These are phyloP conservation scores for Karalla daura DNA, from an alignment of 2,797 vertebrate species.

Conservation along the genomic window DNA sequence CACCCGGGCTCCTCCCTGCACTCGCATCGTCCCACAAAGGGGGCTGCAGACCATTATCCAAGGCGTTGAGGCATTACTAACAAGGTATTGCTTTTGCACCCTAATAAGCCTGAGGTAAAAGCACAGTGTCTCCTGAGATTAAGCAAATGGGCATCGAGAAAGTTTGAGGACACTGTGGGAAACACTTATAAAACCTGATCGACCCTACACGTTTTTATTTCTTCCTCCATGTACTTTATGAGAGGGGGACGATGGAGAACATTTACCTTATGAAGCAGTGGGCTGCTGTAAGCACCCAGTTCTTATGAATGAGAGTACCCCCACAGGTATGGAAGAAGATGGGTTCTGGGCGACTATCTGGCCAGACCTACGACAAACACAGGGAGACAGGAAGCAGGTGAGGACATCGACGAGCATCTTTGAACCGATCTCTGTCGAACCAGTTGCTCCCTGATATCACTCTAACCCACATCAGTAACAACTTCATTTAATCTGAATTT, in stretches of 20 bases:
- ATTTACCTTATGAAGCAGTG: conserved; percentile 86
- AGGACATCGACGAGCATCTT: neutral
- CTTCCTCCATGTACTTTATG: neutral
- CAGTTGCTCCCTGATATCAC: neutral
- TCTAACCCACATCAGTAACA: neutral
- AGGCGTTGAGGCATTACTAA: conserved; percentile 34
- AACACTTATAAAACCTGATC: neutral
- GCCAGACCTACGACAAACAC: conserved; percentile 80
- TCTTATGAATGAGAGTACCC: conserved; percentile 85
- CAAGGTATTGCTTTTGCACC: conserved; percentile 23
- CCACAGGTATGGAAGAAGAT: conserved; percentile 82
- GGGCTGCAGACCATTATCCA: conserved; percentile 33
- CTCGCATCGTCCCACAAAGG: conserved; percentile 22
- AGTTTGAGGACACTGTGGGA: conserved; percentile 9
- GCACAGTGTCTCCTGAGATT: conserved; percentile 25
- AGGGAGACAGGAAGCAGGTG: neutral
- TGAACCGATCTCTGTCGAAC: no score
- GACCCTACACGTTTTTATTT: neutral
- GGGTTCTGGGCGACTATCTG: conserved; percentile 72
- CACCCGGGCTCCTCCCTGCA: conserved; percentile 8
- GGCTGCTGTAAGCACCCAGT: conserved; percentile 86
- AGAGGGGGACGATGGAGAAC: neutral
- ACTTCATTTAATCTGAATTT: neutral
- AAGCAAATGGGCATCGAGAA: conserved; percentile 33
- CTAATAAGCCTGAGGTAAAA: conserved; percentile 32